Base-by-base conservation (phyloP, 1,140 invertebrate genomes). In the Leptopilina boulardi region DNA sequence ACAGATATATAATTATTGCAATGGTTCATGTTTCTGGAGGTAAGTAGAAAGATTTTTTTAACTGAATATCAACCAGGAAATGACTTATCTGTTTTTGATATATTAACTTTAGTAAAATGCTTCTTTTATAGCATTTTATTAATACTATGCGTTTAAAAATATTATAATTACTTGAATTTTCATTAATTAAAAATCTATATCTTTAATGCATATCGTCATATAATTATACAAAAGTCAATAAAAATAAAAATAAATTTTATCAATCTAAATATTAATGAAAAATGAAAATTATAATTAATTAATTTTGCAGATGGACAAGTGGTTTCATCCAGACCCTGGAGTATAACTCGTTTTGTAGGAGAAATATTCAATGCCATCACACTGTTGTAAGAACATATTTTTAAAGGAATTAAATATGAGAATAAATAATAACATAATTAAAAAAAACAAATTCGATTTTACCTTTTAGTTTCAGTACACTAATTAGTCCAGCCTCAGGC, bases 291-390 rank as follows among this genome's bases (percentile, higher is more conserved):
- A 44, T 70, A 71, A 70, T 73, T 38, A 13, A 42, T 73, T 71
- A 66, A 42, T 34, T 70, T 79, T 79, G 77, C 51, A 83, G 81
- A 83, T 44, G 81, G 81, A 21, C 77, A 83, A 77, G 74, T 83
- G 34, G 41, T 83, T 18, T 34, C 79, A 42, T 38, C 81, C 0
- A 70, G 8, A 42, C 77, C 79, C 1, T 83, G 81, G 81, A 83
- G 79, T 38, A 23, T 83, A 42, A 77, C 73, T 56, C 75, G 79
- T 15, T 5, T 80, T 38, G 54, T 83, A 56, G 78, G 77, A 75
- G 77, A 77, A 71, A 77, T 83, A 21, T 70, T 78, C 3, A 71
- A 83, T 71, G 51, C 74, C 8, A 56, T 83, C 15, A 79, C 21
- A 38, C 47, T 79, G 13, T 83, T 80, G 79, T 83, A 44, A 80